These are phyloP conservation scores for Leptinotarsa undecemlineata DNA, from an alignment of 1,140 invertebrate species.

Conservation along the genomic window DNA sequence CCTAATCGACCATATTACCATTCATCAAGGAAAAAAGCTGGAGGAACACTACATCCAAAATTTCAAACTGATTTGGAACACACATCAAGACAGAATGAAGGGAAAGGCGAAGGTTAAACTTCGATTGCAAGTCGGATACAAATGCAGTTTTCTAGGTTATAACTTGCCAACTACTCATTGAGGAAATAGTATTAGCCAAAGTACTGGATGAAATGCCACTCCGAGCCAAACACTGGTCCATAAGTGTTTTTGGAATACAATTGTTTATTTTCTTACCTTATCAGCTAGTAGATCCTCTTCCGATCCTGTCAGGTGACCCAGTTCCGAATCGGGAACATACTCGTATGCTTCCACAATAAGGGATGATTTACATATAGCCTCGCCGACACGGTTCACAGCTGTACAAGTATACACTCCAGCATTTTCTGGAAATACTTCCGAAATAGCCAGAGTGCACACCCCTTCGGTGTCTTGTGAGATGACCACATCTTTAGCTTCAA, in stretches of 20 bases:
- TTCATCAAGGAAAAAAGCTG: too few relatives aligned
- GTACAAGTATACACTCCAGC: slow-evolving; percentile 83
- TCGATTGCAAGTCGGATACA: too few relatives aligned
- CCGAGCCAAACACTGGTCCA: too few relatives aligned
- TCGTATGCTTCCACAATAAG: slow-evolving; percentile 89
- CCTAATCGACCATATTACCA: too few relatives aligned
- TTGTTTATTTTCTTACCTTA: slow-evolving; percentile 62
- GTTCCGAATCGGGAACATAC: slow-evolving; percentile 87
- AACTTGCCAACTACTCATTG: too few relatives aligned
- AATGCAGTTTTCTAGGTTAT: too few relatives aligned
- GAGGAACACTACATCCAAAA: too few relatives aligned
- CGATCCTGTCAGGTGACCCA: slow-evolving; percentile 69
- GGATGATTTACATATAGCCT: slow-evolving; percentile 77
- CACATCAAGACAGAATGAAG: not conserved
- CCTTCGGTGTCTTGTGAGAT: slow-evolving; percentile 77
- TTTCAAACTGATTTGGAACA: too few relatives aligned
- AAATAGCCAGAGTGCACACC: slow-evolving; percentile 80
- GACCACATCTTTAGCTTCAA: slow-evolving; percentile 78
- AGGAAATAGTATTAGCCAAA: too few relatives aligned
- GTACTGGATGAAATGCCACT: too few relatives aligned
- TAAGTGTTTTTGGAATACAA: too few relatives aligned
- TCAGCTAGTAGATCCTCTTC: slow-evolving; percentile 80
- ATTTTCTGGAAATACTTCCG: slow-evolving; percentile 94
- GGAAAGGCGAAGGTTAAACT: not conserved
- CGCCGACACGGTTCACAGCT: slow-evolving; percentile 84